These are phyloP conservation scores for Eubucco bourcierii DNA, from an alignment of 2,113 vertebrate genomes.

Conservation along the genomic window DNA sequence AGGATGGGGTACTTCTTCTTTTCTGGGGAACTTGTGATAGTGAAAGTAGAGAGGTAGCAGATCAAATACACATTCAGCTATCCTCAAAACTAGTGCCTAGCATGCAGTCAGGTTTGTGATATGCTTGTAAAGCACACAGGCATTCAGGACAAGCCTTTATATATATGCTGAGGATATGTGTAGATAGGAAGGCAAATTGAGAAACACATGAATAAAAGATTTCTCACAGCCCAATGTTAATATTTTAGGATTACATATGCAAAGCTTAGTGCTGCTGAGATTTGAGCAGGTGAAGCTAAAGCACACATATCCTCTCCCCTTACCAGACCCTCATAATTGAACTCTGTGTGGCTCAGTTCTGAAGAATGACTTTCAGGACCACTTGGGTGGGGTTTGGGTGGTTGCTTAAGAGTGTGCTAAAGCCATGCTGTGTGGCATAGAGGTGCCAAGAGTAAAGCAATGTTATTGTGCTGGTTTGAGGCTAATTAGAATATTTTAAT, in stretches of 20 bases:
- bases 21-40: neutral
- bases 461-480: no score
- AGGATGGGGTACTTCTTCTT: neutral
- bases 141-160: neutral
- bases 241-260: neutral
- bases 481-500: no score
- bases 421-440: neutral
- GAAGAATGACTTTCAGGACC: neutral
- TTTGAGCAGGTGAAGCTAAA: neutral
- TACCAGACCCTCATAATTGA: neutral
- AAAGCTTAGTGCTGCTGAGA: neutral
- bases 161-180: neutral
- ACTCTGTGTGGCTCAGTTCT: neutral
- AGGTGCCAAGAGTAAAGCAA: neutral
- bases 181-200: neutral
- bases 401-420: neutral
- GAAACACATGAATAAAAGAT: neutral
- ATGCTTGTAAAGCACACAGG: neutral
- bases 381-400: neutral
- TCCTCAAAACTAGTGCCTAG: neutral
- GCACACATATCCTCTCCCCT: neutral
- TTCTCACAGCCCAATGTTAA: neutral
- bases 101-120: neutral
- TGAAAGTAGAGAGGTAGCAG: slow-evolving; percentile 2
- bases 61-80: neutral